These are phyloP conservation scores for Gnathochromis pfefferi DNA, from an alignment of 2,113 vertebrate genomes.

Conservation along the genomic window DNA sequence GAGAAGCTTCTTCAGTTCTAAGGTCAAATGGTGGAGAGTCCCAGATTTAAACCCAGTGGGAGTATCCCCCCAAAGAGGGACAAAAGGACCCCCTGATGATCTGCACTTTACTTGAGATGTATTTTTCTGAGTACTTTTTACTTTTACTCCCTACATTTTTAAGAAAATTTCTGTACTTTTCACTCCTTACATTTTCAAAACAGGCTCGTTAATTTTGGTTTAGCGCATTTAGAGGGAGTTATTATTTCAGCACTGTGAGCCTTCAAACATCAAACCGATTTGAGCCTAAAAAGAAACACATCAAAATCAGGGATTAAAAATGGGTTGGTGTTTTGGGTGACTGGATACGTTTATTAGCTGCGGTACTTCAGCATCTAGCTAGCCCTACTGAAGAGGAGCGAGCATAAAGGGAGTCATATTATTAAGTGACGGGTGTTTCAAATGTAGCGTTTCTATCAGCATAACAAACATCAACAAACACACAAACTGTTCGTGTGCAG, in stretches of 20 bases:
- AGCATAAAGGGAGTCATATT: not conserved
- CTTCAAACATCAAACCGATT: not conserved
- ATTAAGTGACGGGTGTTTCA: not conserved
- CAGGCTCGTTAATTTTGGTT: not conserved
- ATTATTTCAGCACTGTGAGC: not conserved
- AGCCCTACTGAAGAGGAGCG: not conserved
- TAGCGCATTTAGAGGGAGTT: not conserved
- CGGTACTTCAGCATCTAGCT: not conserved
- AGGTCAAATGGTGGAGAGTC: too few relatives aligned
- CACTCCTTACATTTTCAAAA: not conserved
- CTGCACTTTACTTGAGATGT: not conserved
- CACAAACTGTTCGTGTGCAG: not conserved
- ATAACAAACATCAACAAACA: not conserved
- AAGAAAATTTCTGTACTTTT: rapidly evolving
- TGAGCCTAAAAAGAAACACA: not conserved
- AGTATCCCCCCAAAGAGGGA: too few relatives aligned
- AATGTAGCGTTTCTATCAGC: not conserved
- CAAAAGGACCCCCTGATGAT: too few relatives aligned
- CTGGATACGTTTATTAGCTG: not conserved
- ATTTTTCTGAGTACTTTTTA: not conserved
- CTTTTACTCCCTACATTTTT: not conserved
- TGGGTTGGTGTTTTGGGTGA: not conserved
- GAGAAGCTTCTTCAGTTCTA: too few relatives aligned
- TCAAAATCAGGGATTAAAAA: not conserved
- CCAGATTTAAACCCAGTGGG: too few relatives aligned